A percentile compares a stretch with the other conserved stretches of the same genome.
These are phyloP conservation scores for Branchipolynoe longqiensis DNA, from an alignment of 2,888 invertebrate species.

Conservation along the genomic window DNA sequence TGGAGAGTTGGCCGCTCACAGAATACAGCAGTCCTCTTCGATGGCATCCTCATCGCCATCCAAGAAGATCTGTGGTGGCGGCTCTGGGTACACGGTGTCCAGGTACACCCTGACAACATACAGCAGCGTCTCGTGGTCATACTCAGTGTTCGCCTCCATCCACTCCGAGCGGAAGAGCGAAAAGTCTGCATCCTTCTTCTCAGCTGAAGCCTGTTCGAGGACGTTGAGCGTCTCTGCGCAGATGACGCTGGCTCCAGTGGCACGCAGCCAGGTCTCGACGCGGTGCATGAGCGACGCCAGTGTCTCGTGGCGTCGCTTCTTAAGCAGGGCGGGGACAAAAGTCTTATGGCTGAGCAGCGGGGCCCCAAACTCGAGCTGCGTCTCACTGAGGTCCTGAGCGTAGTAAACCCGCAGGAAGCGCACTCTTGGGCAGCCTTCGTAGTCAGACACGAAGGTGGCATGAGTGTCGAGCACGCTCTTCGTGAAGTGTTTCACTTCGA, in stretches of 20 bases:
- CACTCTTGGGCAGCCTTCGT: conserved; percentile 30
- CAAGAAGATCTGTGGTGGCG: conserved; percentile 25
- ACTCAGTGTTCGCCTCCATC: conserved; percentile 49
- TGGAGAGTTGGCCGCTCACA: too few species aligned
- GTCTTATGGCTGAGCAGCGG: conserved; percentile 58
- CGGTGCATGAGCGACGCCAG: conserved; percentile 56
- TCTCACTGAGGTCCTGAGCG: background rate
- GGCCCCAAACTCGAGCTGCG: conserved; percentile 1
- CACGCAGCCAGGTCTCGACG: conserved; percentile 53
- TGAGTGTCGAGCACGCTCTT: conserved; percentile 13
- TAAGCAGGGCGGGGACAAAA: conserved; percentile 33
- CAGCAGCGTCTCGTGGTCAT: conserved; percentile 52
- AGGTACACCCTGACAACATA: conserved; percentile 54
- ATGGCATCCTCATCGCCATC: conserved; percentile 4
- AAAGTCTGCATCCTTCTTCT: conserved; percentile 41
- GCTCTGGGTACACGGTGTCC: conserved; percentile 58
- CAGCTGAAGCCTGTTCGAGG: conserved; percentile 6
- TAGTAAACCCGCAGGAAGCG: conserved; percentile 49
- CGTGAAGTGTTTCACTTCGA: conserved; percentile 27
- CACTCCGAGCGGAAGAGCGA: conserved; percentile 46
- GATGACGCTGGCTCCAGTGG: conserved; percentile 52
- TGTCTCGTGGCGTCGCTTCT: conserved; percentile 43
- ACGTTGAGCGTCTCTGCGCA: conserved; percentile 52
- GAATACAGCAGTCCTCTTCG: conserved; percentile 19
- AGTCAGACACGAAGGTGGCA: conserved; percentile 20